Base-by-base conservation (phyloP, 2,113 vertebrate genomes). In the Dascyllus trimaculatus region DNA sequence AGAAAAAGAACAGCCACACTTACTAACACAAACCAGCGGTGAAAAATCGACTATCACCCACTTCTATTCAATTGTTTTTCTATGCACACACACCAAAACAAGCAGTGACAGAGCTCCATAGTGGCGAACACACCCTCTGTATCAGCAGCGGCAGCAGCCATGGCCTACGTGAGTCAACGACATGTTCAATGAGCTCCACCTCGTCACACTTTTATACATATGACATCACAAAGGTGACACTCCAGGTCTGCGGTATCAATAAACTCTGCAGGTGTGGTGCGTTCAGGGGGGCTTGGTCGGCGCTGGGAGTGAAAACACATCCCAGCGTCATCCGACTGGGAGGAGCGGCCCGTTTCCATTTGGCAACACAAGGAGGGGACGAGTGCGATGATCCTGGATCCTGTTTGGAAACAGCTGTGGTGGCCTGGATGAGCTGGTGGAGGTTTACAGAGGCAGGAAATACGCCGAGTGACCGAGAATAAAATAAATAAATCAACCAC, bases 81-180 rank as follows among this genome's bases (percentile, higher is more conserved):
- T 29, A 14, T 26, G n/a, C 21, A 10, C 62, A 49, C 63, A 9
- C 40, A 0, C 65, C 29, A 43, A 64, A 71, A 49, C 52, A 54
- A 45, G 45, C 56, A 72, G 17, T 1, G 5, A 43, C 17, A 68
- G 25, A 59, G 22, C 14, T 65, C 52, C 21, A 11, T 35, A 11
- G 15, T 26, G 5, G 35, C 38, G 6, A 82, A 70, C 82, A 82
- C 78, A 40, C 86, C 85, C 74, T 77, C 19, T 43, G 32, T 74
- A 75, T 82, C 76, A 65, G 43, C 68, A 53, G n/a, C n/a, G n/a
- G n/a, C n/a, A n/a, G 32, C 25, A 54, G 66, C 9, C 26, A 26
- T 52, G 58, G 66, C 48, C 62, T 84, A 75, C 35, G 57, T 45
- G 56, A 69, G 67, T 5, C 32, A 4, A 43, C 17, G 32, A 26